Evolutionary conservation across 2,113 vertebrate genomes (phyloP).

Genomic region (Onychorhynchus coronatus): DNA sequence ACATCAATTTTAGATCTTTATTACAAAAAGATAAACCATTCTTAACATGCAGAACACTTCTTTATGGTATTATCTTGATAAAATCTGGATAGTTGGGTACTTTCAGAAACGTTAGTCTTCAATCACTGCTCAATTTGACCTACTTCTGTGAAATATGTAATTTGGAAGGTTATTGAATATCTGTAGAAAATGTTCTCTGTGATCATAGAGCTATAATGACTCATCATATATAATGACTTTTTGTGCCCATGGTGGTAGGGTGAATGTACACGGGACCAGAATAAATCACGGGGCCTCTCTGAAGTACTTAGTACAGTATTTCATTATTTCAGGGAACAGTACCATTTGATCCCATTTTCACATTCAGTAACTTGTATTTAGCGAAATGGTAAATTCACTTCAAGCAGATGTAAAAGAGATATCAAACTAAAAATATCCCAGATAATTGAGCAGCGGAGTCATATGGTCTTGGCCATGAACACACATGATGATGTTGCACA

Average conservation of each 20-base stretch:
- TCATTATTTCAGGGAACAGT: not conserved
- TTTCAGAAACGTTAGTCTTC: slow-evolving; percentile 46
- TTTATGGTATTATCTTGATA: slow-evolving; percentile 11
- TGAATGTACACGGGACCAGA: not conserved
- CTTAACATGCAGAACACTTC: slow-evolving; percentile 32
- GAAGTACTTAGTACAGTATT: not conserved
- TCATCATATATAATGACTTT: not conserved
- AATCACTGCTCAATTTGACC: slow-evolving; percentile 34
- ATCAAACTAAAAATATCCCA: not conserved
- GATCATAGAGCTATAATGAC: not conserved
- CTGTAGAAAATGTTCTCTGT: slow-evolving; percentile 4
- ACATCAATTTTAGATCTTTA: not conserved
- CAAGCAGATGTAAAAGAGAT: not conserved
- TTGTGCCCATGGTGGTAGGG: not conserved
- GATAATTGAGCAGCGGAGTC: not conserved
- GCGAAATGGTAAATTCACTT: not conserved
- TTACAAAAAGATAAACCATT: not conserved
- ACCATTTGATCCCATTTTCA: not conserved
- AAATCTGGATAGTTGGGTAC: slow-evolving; percentile 13
- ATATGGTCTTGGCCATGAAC: not conserved
- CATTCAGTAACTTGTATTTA: not conserved
- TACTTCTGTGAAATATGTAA: slow-evolving; percentile 28
- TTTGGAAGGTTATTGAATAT: slow-evolving; percentile 29
- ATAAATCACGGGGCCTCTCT: not conserved
- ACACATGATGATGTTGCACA: not conserved